Conservation (phyloP, 2,797 vertebrate genomes). For the Crax fasciolata region DNA sequence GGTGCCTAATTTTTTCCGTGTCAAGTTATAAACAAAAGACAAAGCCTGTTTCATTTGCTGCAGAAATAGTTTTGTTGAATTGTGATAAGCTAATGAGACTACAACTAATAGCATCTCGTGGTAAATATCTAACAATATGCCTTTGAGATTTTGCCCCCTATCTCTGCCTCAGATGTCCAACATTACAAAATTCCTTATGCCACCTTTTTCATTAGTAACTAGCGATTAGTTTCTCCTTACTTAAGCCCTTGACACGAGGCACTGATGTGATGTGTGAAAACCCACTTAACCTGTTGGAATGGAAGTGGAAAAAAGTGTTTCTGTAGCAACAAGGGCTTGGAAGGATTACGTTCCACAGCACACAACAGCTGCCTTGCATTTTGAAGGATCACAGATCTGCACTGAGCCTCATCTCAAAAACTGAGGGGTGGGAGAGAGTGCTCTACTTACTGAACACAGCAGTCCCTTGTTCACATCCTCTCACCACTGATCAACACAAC, state of each 20-base stretch:
- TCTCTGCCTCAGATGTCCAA: not conserved
- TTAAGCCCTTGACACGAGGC: not conserved
- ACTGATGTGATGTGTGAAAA: not conserved
- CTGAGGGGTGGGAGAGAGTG: not conserved
- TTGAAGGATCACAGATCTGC: not conserved
- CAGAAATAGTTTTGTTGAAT: not conserved
- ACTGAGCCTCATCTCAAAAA: not conserved
- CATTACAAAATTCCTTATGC: not conserved
- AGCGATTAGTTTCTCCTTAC: not conserved
- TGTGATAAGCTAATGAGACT: not conserved
- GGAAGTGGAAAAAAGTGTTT: not conserved
- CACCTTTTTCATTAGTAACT: not conserved
- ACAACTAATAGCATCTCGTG: not conserved
- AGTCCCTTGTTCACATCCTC: not conserved
- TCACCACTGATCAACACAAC: not conserved
- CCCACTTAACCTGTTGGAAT: not conserved
- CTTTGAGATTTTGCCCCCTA: not conserved
- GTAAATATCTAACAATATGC: not conserved
- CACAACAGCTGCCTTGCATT: not conserved
- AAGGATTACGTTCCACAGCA: not conserved
- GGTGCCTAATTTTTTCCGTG: constrained; percentile 4
- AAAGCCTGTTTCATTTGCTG: not conserved
- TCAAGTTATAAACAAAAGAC: not conserved
- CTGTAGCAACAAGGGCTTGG: not conserved
- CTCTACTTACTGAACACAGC: not conserved